A percentile compares a stretch with the other conserved stretches of the same genome.
Conservation (phyloP, 2,888 invertebrate species). For the Boloria selene region DNA sequence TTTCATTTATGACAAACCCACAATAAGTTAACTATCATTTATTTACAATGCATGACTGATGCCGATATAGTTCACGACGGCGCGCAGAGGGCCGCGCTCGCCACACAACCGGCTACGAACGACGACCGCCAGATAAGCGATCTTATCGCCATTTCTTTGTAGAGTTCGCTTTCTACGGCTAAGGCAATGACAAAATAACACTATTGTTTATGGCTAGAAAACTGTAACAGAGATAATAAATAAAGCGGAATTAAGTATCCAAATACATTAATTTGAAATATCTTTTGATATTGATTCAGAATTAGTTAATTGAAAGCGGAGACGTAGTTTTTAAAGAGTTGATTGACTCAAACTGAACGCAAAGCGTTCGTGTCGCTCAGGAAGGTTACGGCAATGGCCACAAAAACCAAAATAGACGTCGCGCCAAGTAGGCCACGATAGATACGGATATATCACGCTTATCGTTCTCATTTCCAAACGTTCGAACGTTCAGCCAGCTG, state of each 20-base stretch:
- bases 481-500: not conserved
- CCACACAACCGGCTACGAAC: not conserved
- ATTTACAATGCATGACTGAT: not conserved
- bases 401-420: conserved; percentile 65
- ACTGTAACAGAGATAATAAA: not conserved
- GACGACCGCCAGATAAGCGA: conserved; percentile 52
- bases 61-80: conserved; percentile 15
- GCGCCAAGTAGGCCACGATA: conserved; percentile 66
- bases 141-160: conserved; percentile 60
- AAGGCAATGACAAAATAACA: conserved; percentile 58
- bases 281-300: no score
- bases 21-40: not conserved
- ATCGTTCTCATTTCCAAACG: conserved; percentile 39
- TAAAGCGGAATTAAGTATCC: not conserved
- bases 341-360: no score
- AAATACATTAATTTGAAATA: no score
- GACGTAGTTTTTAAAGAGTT: no score
- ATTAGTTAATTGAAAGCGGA: no score
- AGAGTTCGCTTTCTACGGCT: conserved; percentile 58
- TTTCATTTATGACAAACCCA: not conserved
- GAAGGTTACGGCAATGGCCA: conserved; percentile 67
- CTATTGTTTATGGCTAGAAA: conserved; percentile 54
- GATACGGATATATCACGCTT: conserved; percentile 56
- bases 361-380: conserved; percentile 17
- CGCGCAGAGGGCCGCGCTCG: conserved; percentile 15